phyloP scores from a whole-genome alignment of 2,113 vertebrate genomes.

The Siniperca knerii region DNA sequence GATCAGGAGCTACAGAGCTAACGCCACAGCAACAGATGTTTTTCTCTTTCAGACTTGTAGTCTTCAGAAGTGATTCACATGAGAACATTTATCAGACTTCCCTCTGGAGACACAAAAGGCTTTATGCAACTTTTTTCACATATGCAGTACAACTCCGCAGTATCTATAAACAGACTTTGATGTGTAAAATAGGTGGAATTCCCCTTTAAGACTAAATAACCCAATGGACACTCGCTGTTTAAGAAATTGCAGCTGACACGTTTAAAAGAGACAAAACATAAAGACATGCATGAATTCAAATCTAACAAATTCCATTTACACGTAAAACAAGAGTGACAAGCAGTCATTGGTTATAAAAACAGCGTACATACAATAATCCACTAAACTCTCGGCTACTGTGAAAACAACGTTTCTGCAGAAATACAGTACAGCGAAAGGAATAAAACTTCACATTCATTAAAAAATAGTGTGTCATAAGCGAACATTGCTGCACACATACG shows the following conservation, averaged over 20 bases:
- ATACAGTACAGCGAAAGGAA: constrained; percentile 26
- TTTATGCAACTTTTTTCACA: too few relatives aligned
- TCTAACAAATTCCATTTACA: neutral
- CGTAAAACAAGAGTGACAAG: neutral
- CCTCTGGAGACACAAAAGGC: neutral
- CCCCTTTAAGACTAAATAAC: neutral
- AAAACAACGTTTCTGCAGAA: constrained; percentile 29
- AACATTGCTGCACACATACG: constrained; percentile 7
- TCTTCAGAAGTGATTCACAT: too few relatives aligned
- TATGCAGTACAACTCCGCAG: too few relatives aligned
- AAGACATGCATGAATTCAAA: constrained; percentile 35
- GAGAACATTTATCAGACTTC: too few relatives aligned
- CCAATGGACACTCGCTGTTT: neutral
- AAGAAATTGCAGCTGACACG: neutral
- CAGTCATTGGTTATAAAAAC: neutral
- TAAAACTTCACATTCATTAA: constrained; percentile 39
- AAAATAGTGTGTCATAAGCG: neutral
- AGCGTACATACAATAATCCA: neutral
- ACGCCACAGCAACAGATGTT: too few relatives aligned
- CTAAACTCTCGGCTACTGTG: neutral
- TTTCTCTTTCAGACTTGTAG: too few relatives aligned
- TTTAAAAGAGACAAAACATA: constrained; percentile 24
- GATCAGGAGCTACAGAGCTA: too few relatives aligned
- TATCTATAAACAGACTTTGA: neutral
- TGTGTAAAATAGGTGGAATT: neutral